Conservation (phyloP, 2,113 vertebrate species). For the Dicrurus megarhynchus region DNA sequence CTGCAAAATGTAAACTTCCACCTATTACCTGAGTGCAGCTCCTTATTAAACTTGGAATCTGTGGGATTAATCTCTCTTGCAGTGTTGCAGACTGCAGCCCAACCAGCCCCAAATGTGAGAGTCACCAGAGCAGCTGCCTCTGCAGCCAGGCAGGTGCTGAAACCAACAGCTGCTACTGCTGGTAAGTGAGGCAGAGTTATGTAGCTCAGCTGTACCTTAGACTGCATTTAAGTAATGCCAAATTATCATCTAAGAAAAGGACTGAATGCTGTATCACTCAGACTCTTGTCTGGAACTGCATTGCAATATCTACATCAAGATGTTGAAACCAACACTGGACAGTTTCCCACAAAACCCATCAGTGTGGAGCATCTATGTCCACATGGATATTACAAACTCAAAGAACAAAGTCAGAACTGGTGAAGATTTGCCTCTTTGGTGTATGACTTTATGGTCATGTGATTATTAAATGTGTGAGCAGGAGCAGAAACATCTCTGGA, state of each 20-base stretch:
- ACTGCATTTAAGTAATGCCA: neutral
- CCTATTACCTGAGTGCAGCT: neutral
- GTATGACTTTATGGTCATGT: neutral
- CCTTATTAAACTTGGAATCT: neutral
- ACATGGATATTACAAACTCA: neutral
- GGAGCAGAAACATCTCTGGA: neutral
- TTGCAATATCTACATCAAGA: neutral
- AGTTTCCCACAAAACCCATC: neutral
- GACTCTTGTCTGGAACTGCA: neutral
- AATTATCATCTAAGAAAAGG: neutral
- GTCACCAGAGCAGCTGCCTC: constrained; percentile 63
- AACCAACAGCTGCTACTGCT: neutral
- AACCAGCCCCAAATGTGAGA: neutral
- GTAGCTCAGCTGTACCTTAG: neutral
- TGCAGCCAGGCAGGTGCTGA: constrained; percentile 43
- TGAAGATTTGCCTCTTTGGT: neutral
- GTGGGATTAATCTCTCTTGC: neutral
- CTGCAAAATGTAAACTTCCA: neutral
- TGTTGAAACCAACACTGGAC: neutral
- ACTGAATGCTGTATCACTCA: neutral
- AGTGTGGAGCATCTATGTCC: neutral
- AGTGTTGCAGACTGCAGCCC: constrained; percentile 24
- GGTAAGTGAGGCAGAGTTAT: constrained; percentile 7
- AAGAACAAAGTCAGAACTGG: neutral
- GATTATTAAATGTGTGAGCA: neutral